Evolutionary conservation across 1,140 invertebrate genomes (phyloP).

Genomic region (Rhynchophorus ferrugineus): DNA sequence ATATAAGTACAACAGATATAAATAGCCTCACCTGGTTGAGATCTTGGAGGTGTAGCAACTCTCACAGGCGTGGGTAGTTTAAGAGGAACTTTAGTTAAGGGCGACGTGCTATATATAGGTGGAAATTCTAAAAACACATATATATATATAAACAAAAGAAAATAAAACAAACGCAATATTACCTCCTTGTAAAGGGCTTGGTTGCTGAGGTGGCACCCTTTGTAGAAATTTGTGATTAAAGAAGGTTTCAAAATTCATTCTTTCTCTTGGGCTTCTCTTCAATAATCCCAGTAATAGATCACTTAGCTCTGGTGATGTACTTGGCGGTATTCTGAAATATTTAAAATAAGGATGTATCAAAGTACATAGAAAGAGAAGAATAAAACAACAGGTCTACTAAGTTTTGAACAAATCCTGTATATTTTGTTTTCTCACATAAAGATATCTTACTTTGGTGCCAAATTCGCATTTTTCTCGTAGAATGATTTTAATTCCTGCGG

Average conservation of each 20-base stretch:
- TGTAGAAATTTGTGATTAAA: constrained; percentile 88
- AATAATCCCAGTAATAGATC: constrained; percentile 82
- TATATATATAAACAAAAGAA: constrained; percentile 1
- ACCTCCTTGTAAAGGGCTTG: constrained; percentile 34
- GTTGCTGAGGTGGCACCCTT: constrained; percentile 48
- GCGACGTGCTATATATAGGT: constrained; percentile 31
- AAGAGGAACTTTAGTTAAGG: constrained; percentile 18
- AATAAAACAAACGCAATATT: not conserved
- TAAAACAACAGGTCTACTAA: too few relatives aligned
- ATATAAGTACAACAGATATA: constrained; percentile 1
- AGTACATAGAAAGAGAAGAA: too few relatives aligned
- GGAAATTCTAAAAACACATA: constrained; percentile 29
- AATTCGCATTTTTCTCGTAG: constrained; percentile 94
- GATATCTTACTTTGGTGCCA: constrained; percentile 90
- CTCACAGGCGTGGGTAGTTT: constrained; percentile 31
- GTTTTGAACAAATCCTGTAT: too few relatives aligned
- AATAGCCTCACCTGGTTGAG: constrained; percentile 30
- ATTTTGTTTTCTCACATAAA: too few relatives aligned
- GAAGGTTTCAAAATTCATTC: constrained; percentile 93
- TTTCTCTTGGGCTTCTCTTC: constrained; percentile 86
- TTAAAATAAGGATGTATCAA: too few relatives aligned
- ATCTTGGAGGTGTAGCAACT: constrained; percentile 24
- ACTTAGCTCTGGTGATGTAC: constrained; percentile 82
- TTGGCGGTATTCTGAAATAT: constrained; percentile 74
- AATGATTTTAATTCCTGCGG: constrained; percentile 96